Conservation (phyloP, 2,113 vertebrate species). For the Trematocara nigrifrons region DNA sequence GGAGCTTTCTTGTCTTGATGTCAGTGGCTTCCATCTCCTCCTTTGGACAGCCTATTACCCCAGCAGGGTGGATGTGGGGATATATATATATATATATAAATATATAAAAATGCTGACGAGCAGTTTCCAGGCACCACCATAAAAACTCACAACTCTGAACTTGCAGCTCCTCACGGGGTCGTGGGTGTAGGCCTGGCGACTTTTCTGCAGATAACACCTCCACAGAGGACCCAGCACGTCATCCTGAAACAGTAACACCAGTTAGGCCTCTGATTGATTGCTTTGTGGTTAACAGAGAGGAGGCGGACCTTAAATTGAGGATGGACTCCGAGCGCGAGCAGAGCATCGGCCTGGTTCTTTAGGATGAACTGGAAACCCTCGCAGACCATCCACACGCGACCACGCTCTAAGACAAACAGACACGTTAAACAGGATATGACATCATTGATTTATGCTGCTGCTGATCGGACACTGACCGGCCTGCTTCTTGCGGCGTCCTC, state of each 20-base stretch:
- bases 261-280: background rate
- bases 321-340: conserved; percentile 78
- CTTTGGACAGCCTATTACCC: too few species aligned
- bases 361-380: conserved; percentile 92
- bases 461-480: conserved; percentile 27
- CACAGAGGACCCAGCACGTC: conserved; percentile 81
- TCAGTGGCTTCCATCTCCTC: too few species aligned
- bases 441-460: background rate
- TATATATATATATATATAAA: too few species aligned
- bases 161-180: conserved; percentile 16
- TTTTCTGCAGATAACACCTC: conserved; percentile 87
- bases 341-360: conserved; percentile 82
- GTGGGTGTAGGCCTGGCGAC: conserved; percentile 76
- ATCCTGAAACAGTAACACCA: conserved; percentile 64
- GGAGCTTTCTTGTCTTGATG: too few species aligned
- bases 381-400: conserved; percentile 78
- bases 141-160: conserved; percentile 34
- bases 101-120: background rate
- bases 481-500: background rate
- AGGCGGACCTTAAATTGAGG: conserved; percentile 80
- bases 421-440: background rate
- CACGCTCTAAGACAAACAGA: conserved; percentile 17
- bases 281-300: background rate
- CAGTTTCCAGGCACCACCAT: background rate
- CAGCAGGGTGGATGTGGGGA: too few species aligned